Conservation (phyloP, 2,888 invertebrate species). For the Eilema griseolum region DNA sequence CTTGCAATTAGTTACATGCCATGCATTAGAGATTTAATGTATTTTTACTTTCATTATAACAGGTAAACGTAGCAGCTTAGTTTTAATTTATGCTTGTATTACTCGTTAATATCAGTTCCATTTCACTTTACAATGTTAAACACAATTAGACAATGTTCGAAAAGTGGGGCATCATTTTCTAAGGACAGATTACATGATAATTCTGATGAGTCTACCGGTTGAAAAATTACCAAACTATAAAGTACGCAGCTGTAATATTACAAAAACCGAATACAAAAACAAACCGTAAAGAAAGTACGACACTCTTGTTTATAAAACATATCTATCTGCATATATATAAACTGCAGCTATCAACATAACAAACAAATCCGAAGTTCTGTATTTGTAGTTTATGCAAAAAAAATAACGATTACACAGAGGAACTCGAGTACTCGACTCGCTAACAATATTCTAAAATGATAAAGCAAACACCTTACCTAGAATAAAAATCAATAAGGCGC, state of each 20-base stretch:
- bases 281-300: no score
- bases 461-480: constrained; percentile 15
- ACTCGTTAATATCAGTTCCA: background rate
- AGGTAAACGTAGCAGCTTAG: background rate
- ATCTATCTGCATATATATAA: no score
- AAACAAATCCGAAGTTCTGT: background rate
- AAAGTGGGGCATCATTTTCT: background rate
- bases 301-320: no score
- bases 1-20: background rate
- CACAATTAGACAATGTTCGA: background rate
- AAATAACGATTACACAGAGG: background rate
- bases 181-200: no score
- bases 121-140: no score
- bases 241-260: background rate
- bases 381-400: background rate
- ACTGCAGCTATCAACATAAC: background rate
- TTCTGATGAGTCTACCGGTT: no score
- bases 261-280: no score
- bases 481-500: constrained; percentile 26
- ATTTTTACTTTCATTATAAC: background rate
- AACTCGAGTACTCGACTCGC: no score
- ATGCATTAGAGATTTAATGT: background rate
- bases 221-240: background rate
- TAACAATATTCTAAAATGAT: background rate
- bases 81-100: background rate